Conservation (phyloP, 2,113 vertebrate species). For the Cheilinus undulatus region DNA sequence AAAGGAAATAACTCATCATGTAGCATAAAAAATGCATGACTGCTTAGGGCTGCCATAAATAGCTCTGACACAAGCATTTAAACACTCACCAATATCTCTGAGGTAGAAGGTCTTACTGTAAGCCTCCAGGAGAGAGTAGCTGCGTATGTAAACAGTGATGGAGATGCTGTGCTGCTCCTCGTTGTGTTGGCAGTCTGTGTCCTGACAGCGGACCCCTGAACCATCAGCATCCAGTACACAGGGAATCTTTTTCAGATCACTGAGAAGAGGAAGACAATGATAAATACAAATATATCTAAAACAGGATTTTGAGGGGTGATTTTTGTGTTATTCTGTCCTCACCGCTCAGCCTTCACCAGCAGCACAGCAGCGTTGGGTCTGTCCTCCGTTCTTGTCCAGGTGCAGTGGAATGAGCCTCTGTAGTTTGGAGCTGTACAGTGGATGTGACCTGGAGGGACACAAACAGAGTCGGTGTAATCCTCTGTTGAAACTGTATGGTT, state of each 20-base stretch:
- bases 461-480: conserved; percentile 4
- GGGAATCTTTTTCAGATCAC: conserved; percentile 47
- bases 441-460: conserved; percentile 68
- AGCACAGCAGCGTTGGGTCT: conserved; percentile 61
- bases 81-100: conserved; percentile 77
- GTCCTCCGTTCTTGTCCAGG: conserved; percentile 58
- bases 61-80: no score
- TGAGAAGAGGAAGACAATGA: conserved; percentile 25
- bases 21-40: no score
- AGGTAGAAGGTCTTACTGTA: conserved; percentile 78
- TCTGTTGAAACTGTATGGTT: background rate
- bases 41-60: no score
- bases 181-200: conserved; percentile 56
- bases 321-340: conserved; percentile 21
- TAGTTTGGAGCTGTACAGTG: conserved; percentile 79
- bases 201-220: conserved; percentile 64
- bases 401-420: conserved; percentile 76
- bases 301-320: background rate
- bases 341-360: conserved; percentile 72
- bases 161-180: conserved; percentile 77
- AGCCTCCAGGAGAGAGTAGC: conserved; percentile 67
- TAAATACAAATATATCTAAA: conserved; percentile 3
- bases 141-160: conserved; percentile 70
- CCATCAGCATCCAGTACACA: conserved; percentile 72
- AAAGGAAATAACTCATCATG: no score